Conservation (phyloP, 2,113 vertebrate species). For the Vulpes ferrilata region DNA sequence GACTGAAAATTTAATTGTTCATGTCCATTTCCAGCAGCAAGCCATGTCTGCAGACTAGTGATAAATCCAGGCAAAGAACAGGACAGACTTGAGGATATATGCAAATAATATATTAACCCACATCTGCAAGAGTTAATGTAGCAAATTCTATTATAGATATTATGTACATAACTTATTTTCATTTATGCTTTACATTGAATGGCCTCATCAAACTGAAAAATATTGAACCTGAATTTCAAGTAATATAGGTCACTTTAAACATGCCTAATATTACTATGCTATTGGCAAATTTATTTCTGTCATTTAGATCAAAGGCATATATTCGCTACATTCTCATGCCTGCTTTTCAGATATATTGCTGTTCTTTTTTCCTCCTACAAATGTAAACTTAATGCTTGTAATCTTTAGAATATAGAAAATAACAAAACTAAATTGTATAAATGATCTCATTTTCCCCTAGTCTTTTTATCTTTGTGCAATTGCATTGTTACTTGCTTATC, state of each 20-base stretch:
- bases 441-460: slow-evolving; percentile 8
- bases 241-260: slow-evolving; percentile 84
- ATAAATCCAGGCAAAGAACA: slow-evolving; percentile 84
- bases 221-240: slow-evolving; percentile 80
- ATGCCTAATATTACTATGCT: slow-evolving; percentile 77
- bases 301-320: slow-evolving; percentile 85
- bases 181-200: slow-evolving; percentile 79
- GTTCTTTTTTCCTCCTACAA: slow-evolving; percentile 70
- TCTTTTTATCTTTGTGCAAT: background rate
- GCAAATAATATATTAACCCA: slow-evolving; percentile 85
- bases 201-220: slow-evolving; percentile 82
- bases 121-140: slow-evolving; percentile 79
- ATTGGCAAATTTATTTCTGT: slow-evolving; percentile 84
- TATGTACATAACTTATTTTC: slow-evolving; percentile 82
- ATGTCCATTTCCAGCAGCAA: slow-evolving; percentile 70
- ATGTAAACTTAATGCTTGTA: slow-evolving; percentile 74
- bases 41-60: slow-evolving; percentile 81
- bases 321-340: slow-evolving; percentile 76
- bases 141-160: slow-evolving; percentile 74
- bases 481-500: background rate
- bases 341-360: slow-evolving; percentile 64
- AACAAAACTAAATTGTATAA: slow-evolving; percentile 19
- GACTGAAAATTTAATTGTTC: slow-evolving; percentile 86
- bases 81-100: slow-evolving; percentile 71
- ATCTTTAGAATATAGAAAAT: slow-evolving; percentile 80